Evolutionary conservation across 1,140 invertebrate genomes (phyloP).

Genomic region (Lutraria rhynchaena): DNA sequence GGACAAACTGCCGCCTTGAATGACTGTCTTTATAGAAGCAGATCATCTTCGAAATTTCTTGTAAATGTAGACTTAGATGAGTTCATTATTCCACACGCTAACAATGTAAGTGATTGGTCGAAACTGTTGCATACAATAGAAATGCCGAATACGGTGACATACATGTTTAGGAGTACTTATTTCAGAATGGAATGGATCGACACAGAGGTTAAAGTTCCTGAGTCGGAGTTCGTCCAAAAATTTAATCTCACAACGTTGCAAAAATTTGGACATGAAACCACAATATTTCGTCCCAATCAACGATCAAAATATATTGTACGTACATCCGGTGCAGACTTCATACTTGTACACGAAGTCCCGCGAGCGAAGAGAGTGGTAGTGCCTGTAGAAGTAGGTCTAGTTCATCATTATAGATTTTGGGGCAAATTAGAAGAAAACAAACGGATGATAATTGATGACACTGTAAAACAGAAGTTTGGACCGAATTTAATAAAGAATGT

Average conservation of each 20-base stretch:
- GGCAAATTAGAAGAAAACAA: background rate
- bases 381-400: conserved; percentile 89
- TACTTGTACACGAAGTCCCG: conserved; percentile 97
- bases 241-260: conserved; percentile 28
- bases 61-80: conserved; percentile 56
- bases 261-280: conserved; percentile 26
- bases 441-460: background rate
- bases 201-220: background rate
- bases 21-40: conserved; percentile 55
- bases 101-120: background rate
- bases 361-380: conserved; percentile 85
- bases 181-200: conserved; percentile 51
- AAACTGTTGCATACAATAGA: background rate
- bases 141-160: background rate
- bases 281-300: conserved; percentile 6
- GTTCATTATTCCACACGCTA: conserved; percentile 53
- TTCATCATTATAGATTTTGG: conserved; percentile 89
- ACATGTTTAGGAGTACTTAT: conserved; percentile 44
- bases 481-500: conserved; percentile 11
- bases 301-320: conserved; percentile 94
- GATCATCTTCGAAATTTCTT: conserved; percentile 19
- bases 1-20: conserved; percentile 52
- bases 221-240: background rate
- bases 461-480: background rate
- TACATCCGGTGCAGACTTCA: conserved; percentile 91